Evolutionary conservation across 1,140 invertebrate genomes (phyloP).

Genomic region (Aculops lycopersici): DNA sequence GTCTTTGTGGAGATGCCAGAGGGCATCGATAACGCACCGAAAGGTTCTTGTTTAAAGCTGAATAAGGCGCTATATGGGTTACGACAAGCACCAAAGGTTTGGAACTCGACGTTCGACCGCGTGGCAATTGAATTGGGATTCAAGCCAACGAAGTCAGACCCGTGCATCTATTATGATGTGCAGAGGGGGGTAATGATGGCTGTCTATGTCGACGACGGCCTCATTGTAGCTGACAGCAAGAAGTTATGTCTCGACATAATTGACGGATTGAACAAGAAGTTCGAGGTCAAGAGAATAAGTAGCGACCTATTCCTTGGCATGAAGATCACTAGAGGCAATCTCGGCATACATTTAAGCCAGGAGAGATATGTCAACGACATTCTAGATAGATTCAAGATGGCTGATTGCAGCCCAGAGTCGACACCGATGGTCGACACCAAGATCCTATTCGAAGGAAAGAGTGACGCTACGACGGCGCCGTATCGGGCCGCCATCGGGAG

Average conservation of each 20-base stretch:
- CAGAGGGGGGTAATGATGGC: constrained; percentile 11
- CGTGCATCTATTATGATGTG: constrained; percentile 1
- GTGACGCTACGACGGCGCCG: constrained; percentile 5
- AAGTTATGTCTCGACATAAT: background rate
- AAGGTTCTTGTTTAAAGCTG: constrained; percentile 1
- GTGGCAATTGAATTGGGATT: constrained; percentile 1
- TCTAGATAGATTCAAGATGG: constrained; percentile 12
- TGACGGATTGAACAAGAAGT: constrained; percentile 2
- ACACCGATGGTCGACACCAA: constrained; percentile 12
- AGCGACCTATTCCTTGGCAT: constrained; percentile 1
- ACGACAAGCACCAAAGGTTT: constrained; percentile 2
- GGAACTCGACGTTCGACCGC: constrained; percentile 4
- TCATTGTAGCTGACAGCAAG: constrained; percentile 12
- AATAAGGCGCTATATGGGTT: constrained; percentile 3
- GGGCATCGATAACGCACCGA: background rate
- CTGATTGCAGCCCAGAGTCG: constrained; percentile 10
- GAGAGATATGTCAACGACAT: background rate
- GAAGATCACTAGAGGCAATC: constrained; percentile 2
- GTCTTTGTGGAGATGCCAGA: constrained; percentile 1
- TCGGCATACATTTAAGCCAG: background rate
- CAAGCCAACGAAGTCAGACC: constrained; percentile 2
- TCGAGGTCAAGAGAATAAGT: constrained; percentile 10
- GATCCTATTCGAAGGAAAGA: constrained; percentile 7
- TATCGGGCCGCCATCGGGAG: constrained; percentile 9
- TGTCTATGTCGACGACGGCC: constrained; percentile 20